Evolutionary conservation across 2,113 vertebrate species (phyloP), one percentile per base, ranked within the genome.

Genomic region (Cyphomyrus discorhynchus): DNA sequence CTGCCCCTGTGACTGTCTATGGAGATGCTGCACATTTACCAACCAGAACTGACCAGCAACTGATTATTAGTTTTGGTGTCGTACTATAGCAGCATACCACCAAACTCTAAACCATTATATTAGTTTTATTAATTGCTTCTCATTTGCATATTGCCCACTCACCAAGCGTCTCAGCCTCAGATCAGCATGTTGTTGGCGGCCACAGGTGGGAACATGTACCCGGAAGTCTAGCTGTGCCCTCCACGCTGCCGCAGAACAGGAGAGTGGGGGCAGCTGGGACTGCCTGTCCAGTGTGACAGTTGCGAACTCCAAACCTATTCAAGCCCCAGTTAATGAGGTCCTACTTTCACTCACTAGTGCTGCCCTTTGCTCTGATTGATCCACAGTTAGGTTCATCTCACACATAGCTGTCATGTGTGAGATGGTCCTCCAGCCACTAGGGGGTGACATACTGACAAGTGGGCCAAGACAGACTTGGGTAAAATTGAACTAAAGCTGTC

Each of bases 261-360:
- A 5, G 10, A 52, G 35, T 21, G 27, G 5, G 9, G 31, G 27
- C 45, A 9, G 45, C 19, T 39, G 2, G 49, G 24, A 46, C 56
- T 21, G 58, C 3, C 46, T 53, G 46, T 52, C 56, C 42, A 50
- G 89, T 39, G 31, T 86, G 56, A 66, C 89, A 87, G 83, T 86
- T 35, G 49, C 49, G 17, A 89, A 66, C 82, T 85, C 50, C 47
- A 45, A 52, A 21, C n/a, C 45, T 84, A 89, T 89, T 24, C 83
- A 66, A 17, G 2, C 5, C 39, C 83, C 27, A 5, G 35, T 42
- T 70, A 90, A 86, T 87, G 84, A 89, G 83, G 56, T 86, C n/a
- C 53, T 39, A 53, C 47, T 87, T 53, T 35, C 50, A 87, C 85
- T 53, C n/a, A 49, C 56, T 49, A 1, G 39, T 53, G 42, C 21